phyloP scores from a whole-genome alignment of 2,113 vertebrate species.

The Ammodytes marinus region DNA sequence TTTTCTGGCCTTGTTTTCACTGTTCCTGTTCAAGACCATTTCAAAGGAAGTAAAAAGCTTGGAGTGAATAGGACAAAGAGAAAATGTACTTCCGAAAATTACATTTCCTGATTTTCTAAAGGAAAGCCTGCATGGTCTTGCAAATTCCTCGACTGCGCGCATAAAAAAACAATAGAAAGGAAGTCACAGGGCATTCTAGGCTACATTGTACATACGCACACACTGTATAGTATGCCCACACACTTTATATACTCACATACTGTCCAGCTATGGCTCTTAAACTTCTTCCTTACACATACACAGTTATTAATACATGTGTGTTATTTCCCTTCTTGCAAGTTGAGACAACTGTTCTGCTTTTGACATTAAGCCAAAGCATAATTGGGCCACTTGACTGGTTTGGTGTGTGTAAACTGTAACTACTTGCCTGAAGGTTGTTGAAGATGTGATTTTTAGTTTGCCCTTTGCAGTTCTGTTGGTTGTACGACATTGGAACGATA shows the following conservation, averaged over 20 bases:
- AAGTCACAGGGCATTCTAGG: constrained; percentile 18
- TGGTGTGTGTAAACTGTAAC: background rate
- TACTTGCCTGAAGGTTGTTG: constrained; percentile 4
- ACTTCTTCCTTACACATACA: background rate
- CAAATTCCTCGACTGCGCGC: constrained; percentile 23
- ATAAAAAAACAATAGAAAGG: constrained; percentile 19
- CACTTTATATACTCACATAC: background rate
- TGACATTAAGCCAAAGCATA: background rate
- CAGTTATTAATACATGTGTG: constrained; percentile 8
- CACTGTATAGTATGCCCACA: background rate
- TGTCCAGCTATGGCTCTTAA: background rate
- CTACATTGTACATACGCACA: background rate
- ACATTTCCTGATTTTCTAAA: constrained; percentile 42
- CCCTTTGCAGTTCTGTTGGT: background rate
- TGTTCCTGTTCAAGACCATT: background rate
- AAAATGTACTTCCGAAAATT: constrained; percentile 10
- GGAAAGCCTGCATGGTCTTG: background rate
- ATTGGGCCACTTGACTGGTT: background rate
- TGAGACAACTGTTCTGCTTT: background rate
- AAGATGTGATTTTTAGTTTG: background rate
- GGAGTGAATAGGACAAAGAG: background rate
- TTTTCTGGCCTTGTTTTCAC: background rate
- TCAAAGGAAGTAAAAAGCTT: background rate
- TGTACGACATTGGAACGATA: background rate
- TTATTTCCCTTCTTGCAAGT: background rate